These are phyloP conservation scores for Podarcis siculus DNA, from an alignment of 2,797 vertebrate genomes.

Conservation along the genomic window DNA sequence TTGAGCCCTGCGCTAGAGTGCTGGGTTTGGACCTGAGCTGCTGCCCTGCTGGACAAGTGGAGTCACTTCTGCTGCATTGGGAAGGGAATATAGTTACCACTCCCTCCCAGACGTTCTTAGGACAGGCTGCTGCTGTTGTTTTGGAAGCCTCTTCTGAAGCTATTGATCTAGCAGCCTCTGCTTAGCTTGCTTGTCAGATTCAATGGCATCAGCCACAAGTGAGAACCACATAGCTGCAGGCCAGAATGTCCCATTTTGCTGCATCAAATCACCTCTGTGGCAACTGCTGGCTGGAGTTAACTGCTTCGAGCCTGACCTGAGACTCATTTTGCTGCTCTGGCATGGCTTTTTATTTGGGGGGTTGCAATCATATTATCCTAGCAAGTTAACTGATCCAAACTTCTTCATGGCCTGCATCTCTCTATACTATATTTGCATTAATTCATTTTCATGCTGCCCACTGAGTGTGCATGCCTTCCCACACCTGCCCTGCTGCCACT, in stretches of 20 bases:
- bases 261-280: background rate
- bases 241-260: background rate
- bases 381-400: too few species aligned
- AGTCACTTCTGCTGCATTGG: background rate
- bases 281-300: background rate
- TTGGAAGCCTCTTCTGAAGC: background rate
- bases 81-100: background rate
- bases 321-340: background rate
- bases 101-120: background rate
- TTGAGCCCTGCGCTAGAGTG: background rate
- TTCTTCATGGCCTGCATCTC: too few species aligned
- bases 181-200: slow-evolving; percentile 34
- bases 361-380: background rate
- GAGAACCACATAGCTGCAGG: slow-evolving; percentile 14
- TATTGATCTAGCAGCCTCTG: slow-evolving; percentile 21
- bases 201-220: slow-evolving; percentile 19
- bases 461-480: too few species aligned
- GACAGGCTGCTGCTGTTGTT: background rate
- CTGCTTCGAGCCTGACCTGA: background rate
- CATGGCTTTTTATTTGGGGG: background rate
- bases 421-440: too few species aligned
- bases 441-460: too few species aligned
- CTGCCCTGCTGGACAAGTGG: background rate
- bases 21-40: background rate
- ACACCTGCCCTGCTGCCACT: too few species aligned